phyloP scores from a whole-genome alignment of 2,888 invertebrate species.

The Salticus scenicus region DNA sequence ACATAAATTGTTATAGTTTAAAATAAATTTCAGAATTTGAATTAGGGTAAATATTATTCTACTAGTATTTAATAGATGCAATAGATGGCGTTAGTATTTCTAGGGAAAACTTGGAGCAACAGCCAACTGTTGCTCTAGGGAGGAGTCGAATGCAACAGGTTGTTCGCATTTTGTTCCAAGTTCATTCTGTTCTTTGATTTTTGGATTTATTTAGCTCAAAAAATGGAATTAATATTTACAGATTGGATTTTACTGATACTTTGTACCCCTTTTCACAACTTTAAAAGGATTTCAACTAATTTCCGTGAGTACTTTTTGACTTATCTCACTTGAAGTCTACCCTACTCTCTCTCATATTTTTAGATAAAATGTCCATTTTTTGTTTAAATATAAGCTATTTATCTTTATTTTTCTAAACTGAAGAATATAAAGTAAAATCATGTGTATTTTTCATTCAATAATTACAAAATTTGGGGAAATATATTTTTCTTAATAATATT shows the following conservation, averaged over 20 bases:
- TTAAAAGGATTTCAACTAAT: not conserved
- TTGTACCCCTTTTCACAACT: not conserved
- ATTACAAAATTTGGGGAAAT: too few relatives aligned
- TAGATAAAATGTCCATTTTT: constrained; percentile 1
- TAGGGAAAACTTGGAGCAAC: constrained; percentile 39
- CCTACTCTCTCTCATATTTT: not conserved
- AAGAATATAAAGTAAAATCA: too few relatives aligned
- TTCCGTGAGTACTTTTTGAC: not conserved
- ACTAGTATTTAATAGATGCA: not conserved
- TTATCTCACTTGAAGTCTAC: not conserved
- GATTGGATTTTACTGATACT: not conserved
- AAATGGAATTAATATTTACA: constrained; percentile 37
- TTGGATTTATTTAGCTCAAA: constrained; percentile 35
- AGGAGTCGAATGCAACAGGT: constrained; percentile 68
- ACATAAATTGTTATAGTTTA: too few relatives aligned
- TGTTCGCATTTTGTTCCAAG: constrained; percentile 67
- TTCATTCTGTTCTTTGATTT: constrained; percentile 48
- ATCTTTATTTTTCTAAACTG: not conserved
- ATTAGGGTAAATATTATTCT: too few relatives aligned
- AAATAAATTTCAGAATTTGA: too few relatives aligned
- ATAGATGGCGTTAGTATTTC: constrained; percentile 53
- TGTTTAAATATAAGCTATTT: not conserved
- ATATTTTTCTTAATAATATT: too few relatives aligned
- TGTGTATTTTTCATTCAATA: too few relatives aligned
- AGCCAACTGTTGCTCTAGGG: constrained; percentile 67